Conservation (phyloP, 2,797 vertebrate genomes). For the Premnoplex brunnescens region DNA sequence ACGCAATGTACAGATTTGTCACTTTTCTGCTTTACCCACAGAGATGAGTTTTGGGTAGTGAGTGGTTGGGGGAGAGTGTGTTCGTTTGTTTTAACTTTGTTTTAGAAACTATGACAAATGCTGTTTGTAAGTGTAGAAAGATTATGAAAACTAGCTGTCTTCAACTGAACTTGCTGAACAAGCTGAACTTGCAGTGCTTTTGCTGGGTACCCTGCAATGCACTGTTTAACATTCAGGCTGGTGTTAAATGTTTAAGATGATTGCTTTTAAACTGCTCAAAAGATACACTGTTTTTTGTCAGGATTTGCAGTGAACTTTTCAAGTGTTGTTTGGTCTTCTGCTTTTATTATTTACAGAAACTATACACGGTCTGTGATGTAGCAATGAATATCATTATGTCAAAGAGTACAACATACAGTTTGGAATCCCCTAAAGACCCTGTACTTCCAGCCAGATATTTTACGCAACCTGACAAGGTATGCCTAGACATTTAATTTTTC, state of each 20-base stretch:
- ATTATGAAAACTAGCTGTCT: background rate
- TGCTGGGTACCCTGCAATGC: background rate
- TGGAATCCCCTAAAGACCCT: constrained; percentile 98
- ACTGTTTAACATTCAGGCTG: background rate
- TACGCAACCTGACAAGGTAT: constrained; percentile 97
- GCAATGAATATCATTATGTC: constrained; percentile 99
- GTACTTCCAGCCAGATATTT: constrained; percentile 94
- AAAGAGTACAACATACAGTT: constrained; percentile 98
- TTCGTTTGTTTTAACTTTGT: background rate
- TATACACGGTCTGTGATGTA: constrained; percentile 98
- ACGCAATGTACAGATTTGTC: background rate
- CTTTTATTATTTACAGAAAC: constrained; percentile 81
- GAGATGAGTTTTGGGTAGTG: background rate
- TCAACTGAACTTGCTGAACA: background rate
- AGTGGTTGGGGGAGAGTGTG: background rate
- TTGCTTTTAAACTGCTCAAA: background rate
- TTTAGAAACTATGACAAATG: background rate
- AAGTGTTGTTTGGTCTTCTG: background rate
- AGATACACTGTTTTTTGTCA: background rate
- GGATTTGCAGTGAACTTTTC: background rate
- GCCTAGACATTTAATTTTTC: background rate
- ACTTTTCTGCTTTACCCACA: background rate
- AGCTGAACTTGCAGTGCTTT: background rate
- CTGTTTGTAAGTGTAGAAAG: background rate
- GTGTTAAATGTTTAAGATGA: background rate